Base-by-base conservation (phyloP, 1,140 invertebrate species). In the Achroia grisella region DNA sequence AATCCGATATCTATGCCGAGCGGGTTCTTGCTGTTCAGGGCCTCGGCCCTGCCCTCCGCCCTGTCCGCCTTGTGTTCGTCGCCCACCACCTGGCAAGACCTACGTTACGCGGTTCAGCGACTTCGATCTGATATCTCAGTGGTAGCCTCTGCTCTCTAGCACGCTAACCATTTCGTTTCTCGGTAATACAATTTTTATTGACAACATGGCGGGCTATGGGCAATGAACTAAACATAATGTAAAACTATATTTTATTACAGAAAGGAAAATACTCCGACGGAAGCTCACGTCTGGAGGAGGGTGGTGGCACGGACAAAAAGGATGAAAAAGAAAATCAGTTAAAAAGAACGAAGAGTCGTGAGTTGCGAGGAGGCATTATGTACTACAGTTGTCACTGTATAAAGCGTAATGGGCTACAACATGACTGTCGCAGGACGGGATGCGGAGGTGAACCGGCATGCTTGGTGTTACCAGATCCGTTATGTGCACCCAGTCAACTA, bases 401-500 rank as follows among this genome's bases (percentile, higher is more conserved):
- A 36, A 92, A 90, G 57, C 87, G 91, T n/a, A 93, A 94, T 73
- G 92, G 92, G 0, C 73, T 94, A 4, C 92, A 94, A 71, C 92
- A 93, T 61, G 89, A 91, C 44, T 94, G 92, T 55, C 88, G 89
- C 12, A 84, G 92, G 13, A 89, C 86, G 29, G 88, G 91, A 44
- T 93, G 92, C 57, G 89, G 89, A 48, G 92, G 92, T 14, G 76
- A 89, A 35, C 91, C 91, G 0, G 87, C 89, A 13, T 93, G 92
- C 57, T 75, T 92, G 62, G 89, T 88, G 10, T 86, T 90, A 56
- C 88, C 92, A 1, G 89, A 90, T 44, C 92, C 92, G 0, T 78
- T 89, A 12, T 94, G 93, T 63, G 81, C 82, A 10, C 90, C 91
- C 0, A 89, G 89, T 40, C 86, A 86, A 45, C 35, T 86, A 30